These are phyloP conservation scores for Himalopsyche phryganea DNA, from an alignment of 1,140 invertebrate species.

Conservation along the genomic window DNA sequence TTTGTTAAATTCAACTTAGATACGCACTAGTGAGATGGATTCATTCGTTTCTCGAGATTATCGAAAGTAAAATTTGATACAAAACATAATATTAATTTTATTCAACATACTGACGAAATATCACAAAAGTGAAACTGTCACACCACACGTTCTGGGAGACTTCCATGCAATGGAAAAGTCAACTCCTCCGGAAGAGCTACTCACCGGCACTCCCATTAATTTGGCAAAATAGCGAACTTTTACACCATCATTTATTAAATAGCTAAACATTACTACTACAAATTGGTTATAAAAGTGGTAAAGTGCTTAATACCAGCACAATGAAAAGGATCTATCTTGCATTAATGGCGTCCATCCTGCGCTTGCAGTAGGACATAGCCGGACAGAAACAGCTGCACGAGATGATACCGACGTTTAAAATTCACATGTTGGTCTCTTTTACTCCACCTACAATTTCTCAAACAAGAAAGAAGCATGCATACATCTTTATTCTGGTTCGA, in stretches of 20 bases:
- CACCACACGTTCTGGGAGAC: slow-evolving; percentile 21
- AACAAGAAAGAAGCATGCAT: slow-evolving; percentile 46
- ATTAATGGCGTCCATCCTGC: slow-evolving; percentile 54
- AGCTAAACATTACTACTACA: slow-evolving; percentile 12
- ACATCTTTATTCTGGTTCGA: slow-evolving; percentile 50
- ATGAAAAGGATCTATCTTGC: slow-evolving; percentile 47
- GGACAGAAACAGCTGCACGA: slow-evolving; percentile 54
- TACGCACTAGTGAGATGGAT: slow-evolving; percentile 1
- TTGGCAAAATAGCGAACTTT: slow-evolving; percentile 1
- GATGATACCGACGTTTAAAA: slow-evolving; percentile 51
- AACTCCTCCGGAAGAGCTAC: slow-evolving; percentile 21
- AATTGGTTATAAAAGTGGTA: slow-evolving; percentile 18
- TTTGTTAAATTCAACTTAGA: slow-evolving; percentile 8
- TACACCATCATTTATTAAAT: slow-evolving; percentile 1
- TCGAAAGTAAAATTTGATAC: slow-evolving; percentile 12
- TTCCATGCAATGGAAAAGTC: slow-evolving; percentile 22
- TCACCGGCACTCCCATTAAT: slow-evolving; percentile 23
- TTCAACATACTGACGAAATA: slow-evolving; percentile 24
- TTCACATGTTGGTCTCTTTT: slow-evolving; percentile 42
- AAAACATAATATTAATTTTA: slow-evolving; percentile 18
- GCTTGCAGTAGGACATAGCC: slow-evolving; percentile 50
- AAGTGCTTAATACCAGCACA: slow-evolving; percentile 34
- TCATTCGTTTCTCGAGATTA: slow-evolving; percentile 12
- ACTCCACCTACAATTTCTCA: slow-evolving; percentile 19
- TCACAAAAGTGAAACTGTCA: slow-evolving; percentile 28